Conservation (phyloP, 2,113 vertebrate genomes). For the Suricata suricatta region DNA sequence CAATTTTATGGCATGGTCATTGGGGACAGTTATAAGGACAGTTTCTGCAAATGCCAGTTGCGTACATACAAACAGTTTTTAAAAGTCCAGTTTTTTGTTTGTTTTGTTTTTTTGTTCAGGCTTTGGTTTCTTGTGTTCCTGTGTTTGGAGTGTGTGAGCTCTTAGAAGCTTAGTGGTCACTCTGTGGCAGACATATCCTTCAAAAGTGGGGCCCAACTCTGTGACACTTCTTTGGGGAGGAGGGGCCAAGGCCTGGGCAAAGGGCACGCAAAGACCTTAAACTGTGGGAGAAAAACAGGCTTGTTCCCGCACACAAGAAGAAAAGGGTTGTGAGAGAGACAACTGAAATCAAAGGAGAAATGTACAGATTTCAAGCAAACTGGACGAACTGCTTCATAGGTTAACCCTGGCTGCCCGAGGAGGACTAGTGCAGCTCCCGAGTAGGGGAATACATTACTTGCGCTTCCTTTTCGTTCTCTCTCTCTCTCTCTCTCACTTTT, state of each 20-base stretch:
- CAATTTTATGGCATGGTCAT: conserved; percentile 56
- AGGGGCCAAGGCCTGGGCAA: not conserved
- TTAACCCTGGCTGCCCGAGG: not conserved
- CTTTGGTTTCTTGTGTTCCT: conserved; percentile 68
- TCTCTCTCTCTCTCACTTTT: not conserved
- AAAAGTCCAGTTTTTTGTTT: conserved; percentile 22
- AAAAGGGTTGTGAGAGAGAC: not conserved
- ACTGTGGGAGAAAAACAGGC: not conserved
- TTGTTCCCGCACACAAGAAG: not conserved
- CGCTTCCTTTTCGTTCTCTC: not conserved
- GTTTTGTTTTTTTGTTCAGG: not conserved
- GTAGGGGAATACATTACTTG: not conserved
- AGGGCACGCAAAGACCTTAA: not conserved
- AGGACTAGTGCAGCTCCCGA: not conserved
- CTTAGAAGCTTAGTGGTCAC: not conserved
- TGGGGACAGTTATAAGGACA: conserved; percentile 6
- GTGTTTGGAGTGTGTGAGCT: not conserved
- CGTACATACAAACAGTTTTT: conserved; percentile 26
- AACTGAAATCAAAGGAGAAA: not conserved
- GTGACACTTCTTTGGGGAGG: conserved; percentile 37
- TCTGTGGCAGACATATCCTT: not conserved
- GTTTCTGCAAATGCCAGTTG: conserved; percentile 43
- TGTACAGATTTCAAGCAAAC: conserved; percentile 19
- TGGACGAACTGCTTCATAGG: not conserved
- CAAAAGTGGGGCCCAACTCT: not conserved